phyloP scores from a whole-genome alignment of 2,888 invertebrate species.

The Dendrolimus pini region DNA sequence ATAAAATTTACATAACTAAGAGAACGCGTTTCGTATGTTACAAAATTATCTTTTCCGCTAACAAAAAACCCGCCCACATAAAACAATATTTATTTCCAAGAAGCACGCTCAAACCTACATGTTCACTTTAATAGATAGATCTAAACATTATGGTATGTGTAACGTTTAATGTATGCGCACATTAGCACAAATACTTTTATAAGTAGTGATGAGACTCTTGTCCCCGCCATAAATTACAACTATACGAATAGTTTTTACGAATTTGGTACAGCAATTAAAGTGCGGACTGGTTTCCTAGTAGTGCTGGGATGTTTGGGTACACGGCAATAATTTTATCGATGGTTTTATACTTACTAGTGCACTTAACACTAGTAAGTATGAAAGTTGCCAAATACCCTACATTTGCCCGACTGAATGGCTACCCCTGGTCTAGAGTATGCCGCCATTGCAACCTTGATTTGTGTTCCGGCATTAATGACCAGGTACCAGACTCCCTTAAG shows the following conservation, averaged over 20 bases:
- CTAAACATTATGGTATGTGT: constrained; percentile 2
- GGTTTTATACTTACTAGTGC: no score
- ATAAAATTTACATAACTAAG: no score
- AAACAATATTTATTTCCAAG: not conserved
- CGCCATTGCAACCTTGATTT: no score
- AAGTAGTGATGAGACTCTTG: constrained; percentile 60
- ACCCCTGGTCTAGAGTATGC: no score
- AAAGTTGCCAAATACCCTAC: no score
- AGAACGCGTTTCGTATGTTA: not conserved
- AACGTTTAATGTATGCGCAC: constrained; percentile 48
- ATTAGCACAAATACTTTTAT: constrained; percentile 49
- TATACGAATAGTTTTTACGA: constrained; percentile 72
- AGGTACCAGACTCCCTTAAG: no score
- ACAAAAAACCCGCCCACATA: not conserved
- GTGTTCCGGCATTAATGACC: no score
- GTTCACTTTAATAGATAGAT: not conserved
- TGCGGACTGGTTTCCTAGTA: constrained; percentile 60
- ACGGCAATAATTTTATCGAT: constrained; percentile 6
- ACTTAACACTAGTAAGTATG: no score
- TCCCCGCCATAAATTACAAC: constrained; percentile 68
- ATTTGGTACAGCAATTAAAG: constrained; percentile 74
- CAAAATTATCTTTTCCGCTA: not conserved
- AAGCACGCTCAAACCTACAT: not conserved
- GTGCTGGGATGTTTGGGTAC: constrained; percentile 26
- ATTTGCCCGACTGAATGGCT: no score